Base-by-base conservation (phyloP, 2,113 vertebrate species). In the Willisornis vidua region DNA sequence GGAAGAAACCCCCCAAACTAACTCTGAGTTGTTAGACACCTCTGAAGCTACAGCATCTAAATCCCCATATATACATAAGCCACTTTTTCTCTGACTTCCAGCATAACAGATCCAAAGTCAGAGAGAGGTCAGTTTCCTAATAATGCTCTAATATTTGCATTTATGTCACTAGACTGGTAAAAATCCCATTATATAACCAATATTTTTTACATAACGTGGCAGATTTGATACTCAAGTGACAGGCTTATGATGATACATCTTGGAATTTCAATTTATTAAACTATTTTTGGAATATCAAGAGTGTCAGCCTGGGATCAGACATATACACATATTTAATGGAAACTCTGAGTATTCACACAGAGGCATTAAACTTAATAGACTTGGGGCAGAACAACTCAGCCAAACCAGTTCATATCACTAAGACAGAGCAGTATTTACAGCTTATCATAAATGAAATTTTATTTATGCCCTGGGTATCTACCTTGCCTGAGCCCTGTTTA, bases 101-200 rank as follows among this genome's bases (percentile, higher is more conserved):
- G 57, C 23, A 18, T 84, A 92, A 82, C n/a, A 62, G n/a, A 84
- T 61, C 29, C 65, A 81, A 93, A 95, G 82, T 94, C 91, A 88
- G 55, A 77, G 85, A 82, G 71, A 86, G 84, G 85, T 67, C 3
- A 9, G 25, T 83, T 94, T 94, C 92, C 91, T 92, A 89, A 83
- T 89, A 95, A 86, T 41, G 52, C 24, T 73, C 31, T 88, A 68
- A 37, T 91, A 94, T 84, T 92, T 81, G 68, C 59, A 57, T 93
- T 94, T 84, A 85, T 97, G 59, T 70, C 55, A 82, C 62, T 89
- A 81, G 57, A 90, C 74, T 85, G 88, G 79, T 88, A 94, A 96
- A 96, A 97, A 97, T 96, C 78, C 91, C 90, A 96, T 97, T 97
- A 97, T 77, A 86, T 96, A 97, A 97, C 75, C 48, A 73, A 89